phyloP scores from a whole-genome alignment of 2,113 vertebrate species.

The Triplophysa rosa region DNA sequence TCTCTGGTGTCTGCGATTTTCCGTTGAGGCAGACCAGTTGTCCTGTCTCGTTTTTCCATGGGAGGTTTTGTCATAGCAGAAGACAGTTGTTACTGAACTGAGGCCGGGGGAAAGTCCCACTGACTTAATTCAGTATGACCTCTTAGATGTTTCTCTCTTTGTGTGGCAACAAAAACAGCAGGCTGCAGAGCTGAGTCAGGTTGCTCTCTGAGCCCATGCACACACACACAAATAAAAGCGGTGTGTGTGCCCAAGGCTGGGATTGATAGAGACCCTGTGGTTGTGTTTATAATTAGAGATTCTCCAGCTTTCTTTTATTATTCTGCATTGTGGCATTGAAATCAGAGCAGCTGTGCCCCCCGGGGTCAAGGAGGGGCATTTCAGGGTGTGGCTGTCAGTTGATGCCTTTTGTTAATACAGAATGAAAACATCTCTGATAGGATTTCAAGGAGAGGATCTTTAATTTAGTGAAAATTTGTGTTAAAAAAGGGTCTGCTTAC shows the following conservation, averaged over 20 bases:
- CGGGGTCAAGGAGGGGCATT: constrained; percentile 38
- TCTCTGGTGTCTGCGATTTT: not conserved
- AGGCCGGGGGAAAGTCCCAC: constrained; percentile 28
- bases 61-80: not conserved
- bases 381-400: not conserved
- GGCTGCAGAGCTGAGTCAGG: constrained; percentile 35
- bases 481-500: too few species aligned
- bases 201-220: not conserved
- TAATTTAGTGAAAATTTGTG: too few species aligned
- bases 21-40: not conserved
- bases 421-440: not conserved
- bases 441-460: too few species aligned
- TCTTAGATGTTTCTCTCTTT: constrained; percentile 21
- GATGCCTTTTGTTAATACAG: not conserved
- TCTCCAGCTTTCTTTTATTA: constrained; percentile 29
- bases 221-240: not conserved
- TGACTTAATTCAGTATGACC: constrained; percentile 12
- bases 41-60: not conserved
- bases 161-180: constrained; percentile 28
- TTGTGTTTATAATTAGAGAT: not conserved
- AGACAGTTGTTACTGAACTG: constrained; percentile 30
- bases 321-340: constrained; percentile 32
- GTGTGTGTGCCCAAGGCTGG: constrained; percentile 8
- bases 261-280: not conserved
- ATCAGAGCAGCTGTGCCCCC: constrained; percentile 38